Base-by-base conservation (phyloP, 2,888 invertebrate species). In the Synanthedon tipuliformis region DNA sequence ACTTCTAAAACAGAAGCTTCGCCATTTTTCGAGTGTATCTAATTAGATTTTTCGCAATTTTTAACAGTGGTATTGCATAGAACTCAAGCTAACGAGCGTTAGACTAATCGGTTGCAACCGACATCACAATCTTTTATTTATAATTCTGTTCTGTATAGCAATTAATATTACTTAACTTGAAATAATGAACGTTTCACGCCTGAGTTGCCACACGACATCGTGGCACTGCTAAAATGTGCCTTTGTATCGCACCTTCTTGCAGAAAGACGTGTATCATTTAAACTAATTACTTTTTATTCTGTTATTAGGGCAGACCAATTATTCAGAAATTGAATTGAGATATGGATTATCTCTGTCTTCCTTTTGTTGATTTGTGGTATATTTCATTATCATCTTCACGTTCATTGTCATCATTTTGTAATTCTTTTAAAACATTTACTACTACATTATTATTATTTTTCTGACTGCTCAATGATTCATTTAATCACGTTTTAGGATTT, bases 161-260 rank as follows among this genome's bases (percentile, higher is more conserved):
- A 81, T 83, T 84, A 81, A 79, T 81, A 81, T 80, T 80, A 79
- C 81, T 81, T 82, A 81, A 78, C 67, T 61, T 56, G 59, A 65
- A 75, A 76, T 78, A 81, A 80, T 77, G 72, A 75, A 68, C 61
- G 71, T 69, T 78, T 77, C 69, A 74, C 71, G 75, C 68, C 56
- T 68, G 64, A 69, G 67, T 80, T 79, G 64, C 71, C 57, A 64
- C 72, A 72, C 59, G 65, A 51, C 56, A 59, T 54, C 54, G 60
- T 58, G 57, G 52, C 10, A 59, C 56, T 55, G 53, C 56, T 64
- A 58, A 60, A 60, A 56, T 53, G 52, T 58, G 59, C 34, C 56
- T 60, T 23, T 49, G 49, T 49, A 49, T 49, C 8, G 18, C 4
- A 18, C 10, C 18, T 16, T 45, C 45, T 12, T 45, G 45, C 15